These are phyloP conservation scores for Leucophenga maculata DNA, from an alignment of 2,888 invertebrate species.

Conservation along the genomic window DNA sequence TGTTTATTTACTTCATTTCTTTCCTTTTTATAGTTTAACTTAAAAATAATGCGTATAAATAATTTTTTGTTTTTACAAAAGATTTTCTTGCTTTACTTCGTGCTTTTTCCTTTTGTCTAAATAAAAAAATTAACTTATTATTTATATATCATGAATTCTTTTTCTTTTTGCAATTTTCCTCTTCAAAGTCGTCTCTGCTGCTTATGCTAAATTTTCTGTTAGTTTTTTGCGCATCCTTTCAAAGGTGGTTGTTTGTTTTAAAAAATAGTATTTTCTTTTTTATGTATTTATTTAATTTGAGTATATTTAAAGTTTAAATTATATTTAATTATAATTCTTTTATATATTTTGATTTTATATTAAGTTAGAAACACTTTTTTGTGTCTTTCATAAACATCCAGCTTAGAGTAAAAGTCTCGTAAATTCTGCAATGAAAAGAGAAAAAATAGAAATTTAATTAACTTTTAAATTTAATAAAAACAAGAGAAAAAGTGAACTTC, in stretches of 20 bases:
- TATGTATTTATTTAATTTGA: constrained; percentile 19
- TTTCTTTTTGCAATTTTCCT: constrained; percentile 15
- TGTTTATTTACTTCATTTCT: not conserved
- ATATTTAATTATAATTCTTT: constrained; percentile 12
- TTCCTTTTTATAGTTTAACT: constrained; percentile 10
- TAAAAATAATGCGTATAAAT: constrained; percentile 18
- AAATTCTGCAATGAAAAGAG: constrained; percentile 58
- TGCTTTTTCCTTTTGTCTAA: constrained; percentile 45
- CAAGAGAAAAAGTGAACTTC: too few species aligned
- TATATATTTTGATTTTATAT: constrained; percentile 20
- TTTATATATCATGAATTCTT: constrained; percentile 11
- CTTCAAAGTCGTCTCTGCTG: constrained; percentile 21
- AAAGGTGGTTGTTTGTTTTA: constrained; percentile 12
- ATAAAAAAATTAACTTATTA: constrained; percentile 57
- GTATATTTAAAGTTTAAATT: constrained; percentile 18
- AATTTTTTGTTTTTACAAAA: constrained; percentile 42
- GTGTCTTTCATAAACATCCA: constrained; percentile 16
- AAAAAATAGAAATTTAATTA: not conserved
- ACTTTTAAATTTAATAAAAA: too few species aligned
- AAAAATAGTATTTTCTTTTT: constrained; percentile 26
- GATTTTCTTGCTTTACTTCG: constrained; percentile 33
- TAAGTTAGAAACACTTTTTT: constrained; percentile 22
- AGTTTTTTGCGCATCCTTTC: not conserved
- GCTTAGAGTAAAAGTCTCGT: constrained; percentile 70
- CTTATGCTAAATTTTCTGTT: constrained; percentile 17